phyloP scores from a whole-genome alignment of 2,888 invertebrate genomes.

The Drosophila cracens region DNA sequence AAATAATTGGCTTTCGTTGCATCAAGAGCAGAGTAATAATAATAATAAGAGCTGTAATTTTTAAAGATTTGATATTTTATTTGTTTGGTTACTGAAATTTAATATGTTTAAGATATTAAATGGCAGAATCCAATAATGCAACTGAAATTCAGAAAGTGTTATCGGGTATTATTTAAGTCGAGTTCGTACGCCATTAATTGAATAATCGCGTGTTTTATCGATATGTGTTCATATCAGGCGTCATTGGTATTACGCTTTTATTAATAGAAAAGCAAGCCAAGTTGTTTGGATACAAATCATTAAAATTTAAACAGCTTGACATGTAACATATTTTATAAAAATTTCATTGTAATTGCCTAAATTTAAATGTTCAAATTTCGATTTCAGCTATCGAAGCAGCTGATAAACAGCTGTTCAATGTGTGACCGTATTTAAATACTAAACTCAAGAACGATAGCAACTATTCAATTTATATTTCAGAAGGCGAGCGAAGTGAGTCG shows the following conservation, averaged over 20 bases:
- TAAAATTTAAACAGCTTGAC: neutral
- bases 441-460: constrained; percentile 36
- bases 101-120: neutral
- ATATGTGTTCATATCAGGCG: constrained; percentile 1
- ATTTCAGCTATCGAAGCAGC: constrained; percentile 5
- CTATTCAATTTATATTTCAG: constrained; percentile 27
- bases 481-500: constrained; percentile 39
- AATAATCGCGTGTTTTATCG: constrained; percentile 1
- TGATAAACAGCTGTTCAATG: constrained; percentile 30
- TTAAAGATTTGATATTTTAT: neutral
- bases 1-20: neutral
- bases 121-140: neutral
- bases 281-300: neutral
- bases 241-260: neutral
- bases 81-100: neutral
- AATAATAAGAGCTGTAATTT: neutral
- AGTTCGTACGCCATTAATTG: neutral
- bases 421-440: constrained; percentile 41
- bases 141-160: neutral
- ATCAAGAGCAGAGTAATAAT: neutral
- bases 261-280: neutral
- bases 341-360: neutral
- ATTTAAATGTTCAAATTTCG: neutral
- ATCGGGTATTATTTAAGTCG: neutral
- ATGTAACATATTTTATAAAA: neutral